Evolutionary conservation across 2,888 invertebrate species (phyloP).

Genomic region (Entomobrya multifasciata): DNA sequence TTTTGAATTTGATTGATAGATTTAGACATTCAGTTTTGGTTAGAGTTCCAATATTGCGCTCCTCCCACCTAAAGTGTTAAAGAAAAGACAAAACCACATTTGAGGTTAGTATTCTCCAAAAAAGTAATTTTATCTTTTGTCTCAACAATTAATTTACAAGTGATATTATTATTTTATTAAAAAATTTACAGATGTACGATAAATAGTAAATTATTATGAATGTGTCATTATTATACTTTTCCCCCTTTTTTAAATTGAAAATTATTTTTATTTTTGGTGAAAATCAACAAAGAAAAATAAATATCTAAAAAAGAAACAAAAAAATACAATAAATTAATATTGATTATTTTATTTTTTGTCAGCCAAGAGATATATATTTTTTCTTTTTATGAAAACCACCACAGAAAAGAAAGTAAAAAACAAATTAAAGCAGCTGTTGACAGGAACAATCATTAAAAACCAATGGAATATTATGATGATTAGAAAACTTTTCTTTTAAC

Average conservation of each 20-base stretch:
- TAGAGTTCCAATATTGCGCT: conserved; percentile 80
- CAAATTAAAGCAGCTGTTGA: conserved; percentile 15
- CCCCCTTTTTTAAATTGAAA: conserved; percentile 41
- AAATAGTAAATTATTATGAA: conserved; percentile 41
- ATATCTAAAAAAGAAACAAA: background rate
- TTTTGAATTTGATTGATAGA: conserved; percentile 66
- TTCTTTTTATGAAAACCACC: conserved; percentile 11
- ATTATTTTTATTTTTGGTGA: no score
- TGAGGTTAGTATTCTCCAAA: conserved; percentile 77
- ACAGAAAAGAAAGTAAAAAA: conserved; percentile 10
- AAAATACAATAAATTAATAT: conserved; percentile 63
- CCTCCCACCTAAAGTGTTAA: conserved; percentile 80
- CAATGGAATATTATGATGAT: conserved; percentile 14
- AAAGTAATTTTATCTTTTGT: conserved; percentile 56
- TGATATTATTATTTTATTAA: conserved; percentile 48
- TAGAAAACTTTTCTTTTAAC: conserved; percentile 21
- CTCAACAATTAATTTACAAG: conserved; percentile 56
- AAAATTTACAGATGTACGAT: conserved; percentile 44
- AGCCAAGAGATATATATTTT: background rate
- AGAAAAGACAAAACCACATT: conserved; percentile 80
- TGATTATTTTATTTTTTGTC: conserved; percentile 56
- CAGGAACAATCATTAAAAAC: conserved; percentile 46
- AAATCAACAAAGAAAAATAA: conserved; percentile 24
- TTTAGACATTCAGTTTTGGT: conserved; percentile 77
- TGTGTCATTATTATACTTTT: conserved; percentile 4